Evolutionary conservation across 2,888 invertebrate species (phyloP), one percentile per base, ranked within the genome.

Genomic region (Tridacna gigas): DNA sequence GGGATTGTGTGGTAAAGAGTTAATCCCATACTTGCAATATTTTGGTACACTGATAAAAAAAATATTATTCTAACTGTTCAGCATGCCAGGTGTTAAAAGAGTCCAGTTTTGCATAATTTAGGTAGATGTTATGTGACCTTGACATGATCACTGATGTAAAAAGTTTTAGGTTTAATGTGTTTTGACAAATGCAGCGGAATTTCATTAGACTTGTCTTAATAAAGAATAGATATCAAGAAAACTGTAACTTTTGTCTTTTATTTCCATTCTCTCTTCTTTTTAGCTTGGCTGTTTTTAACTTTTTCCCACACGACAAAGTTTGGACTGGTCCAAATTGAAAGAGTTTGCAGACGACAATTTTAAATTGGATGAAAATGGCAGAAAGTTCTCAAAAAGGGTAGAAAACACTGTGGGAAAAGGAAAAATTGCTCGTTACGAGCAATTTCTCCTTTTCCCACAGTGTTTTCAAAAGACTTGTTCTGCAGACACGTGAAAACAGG

Each of bases 381-480:
- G n/a, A n/a, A n/a, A n/a, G 11, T 63, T 63, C 13, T 63, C n/a
- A 11, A 63, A 63, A 13, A 51, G 15, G 15, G 51, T 51, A 13
- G 51, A 51, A 51, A 11, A 51, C 15, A 51, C 15, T 51, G 22
- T n/a, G n/a, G 63, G 9, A n/a, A 69, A 47, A 7, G 47, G 20
- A 69, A 28, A 69, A 37, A 47, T 37, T 45, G 69, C 47, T 66
- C 12, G 25, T 66, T 26, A 66, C n/a, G 12, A 69, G 37, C 69
- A 69, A 37, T 69, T 66, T 26, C 66, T 66, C 25, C 69, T n/a
- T 47, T 47, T 45, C 4, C 20, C 47, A 28, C 22, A n/a, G 26
- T 12, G 5, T n/a, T n/a, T 22, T 63, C 22, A 63, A 15, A n/a
- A 63, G 63, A 15, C 63, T 11, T 63, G 13, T 63, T 12, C 22